Evolutionary conservation across 1,140 invertebrate genomes (phyloP).

Genomic region (Solenopsis fugax): DNA sequence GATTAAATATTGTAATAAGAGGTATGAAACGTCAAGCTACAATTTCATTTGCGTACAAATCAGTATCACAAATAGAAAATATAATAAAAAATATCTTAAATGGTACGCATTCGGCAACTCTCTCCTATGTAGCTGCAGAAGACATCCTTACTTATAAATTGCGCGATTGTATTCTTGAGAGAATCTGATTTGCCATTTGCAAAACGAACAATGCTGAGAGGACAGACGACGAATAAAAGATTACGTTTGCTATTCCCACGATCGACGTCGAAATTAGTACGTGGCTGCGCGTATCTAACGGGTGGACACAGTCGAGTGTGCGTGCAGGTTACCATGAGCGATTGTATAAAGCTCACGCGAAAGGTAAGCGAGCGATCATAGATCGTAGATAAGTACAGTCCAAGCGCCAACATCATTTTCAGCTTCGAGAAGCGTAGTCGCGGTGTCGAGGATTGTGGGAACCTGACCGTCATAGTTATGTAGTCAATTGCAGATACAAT

Average conservation of each 20-base stretch:
- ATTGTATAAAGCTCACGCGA: slow-evolving; percentile 53
- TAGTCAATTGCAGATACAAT: slow-evolving; percentile 41
- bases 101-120: too few relatives aligned
- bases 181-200: slow-evolving; percentile 8
- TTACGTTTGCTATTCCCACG: slow-evolving; percentile 58
- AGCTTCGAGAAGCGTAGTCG: slow-evolving; percentile 40
- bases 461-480: slow-evolving; percentile 66
- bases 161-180: not conserved
- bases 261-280: slow-evolving; percentile 47
- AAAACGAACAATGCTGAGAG: slow-evolving; percentile 15
- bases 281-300: slow-evolving; percentile 27
- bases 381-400: slow-evolving; percentile 75
- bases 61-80: too few relatives aligned
- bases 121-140: not conserved
- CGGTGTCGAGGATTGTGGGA: slow-evolving; percentile 62
- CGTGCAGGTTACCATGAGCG: slow-evolving; percentile 25
- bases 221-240: slow-evolving; percentile 29
- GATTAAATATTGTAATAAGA: too few relatives aligned
- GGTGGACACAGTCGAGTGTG: slow-evolving; percentile 45
- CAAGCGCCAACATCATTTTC: slow-evolving; percentile 69
- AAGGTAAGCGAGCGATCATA: slow-evolving; percentile 68
- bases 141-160: not conserved
- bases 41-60: too few relatives aligned
- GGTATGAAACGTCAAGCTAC: too few relatives aligned
- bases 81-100: too few relatives aligned